Evolutionary conservation across 2,888 invertebrate genomes (phyloP).

Genomic region (Tetragnatha montana): DNA sequence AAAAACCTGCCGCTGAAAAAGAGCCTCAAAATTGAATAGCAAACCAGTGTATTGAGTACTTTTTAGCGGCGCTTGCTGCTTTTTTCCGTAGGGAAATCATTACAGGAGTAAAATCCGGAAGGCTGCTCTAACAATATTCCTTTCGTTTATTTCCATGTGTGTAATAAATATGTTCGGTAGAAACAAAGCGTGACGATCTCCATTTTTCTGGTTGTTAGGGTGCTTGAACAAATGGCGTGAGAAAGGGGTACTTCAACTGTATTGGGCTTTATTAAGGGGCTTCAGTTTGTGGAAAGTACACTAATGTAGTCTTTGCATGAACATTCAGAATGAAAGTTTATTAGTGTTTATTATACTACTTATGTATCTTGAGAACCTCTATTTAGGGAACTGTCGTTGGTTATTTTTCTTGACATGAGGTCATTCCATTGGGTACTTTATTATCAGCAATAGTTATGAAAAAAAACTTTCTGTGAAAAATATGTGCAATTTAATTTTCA

Average conservation of each 20-base stretch:
- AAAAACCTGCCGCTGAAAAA: constrained; percentile 6
- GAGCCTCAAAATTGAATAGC: constrained; percentile 39
- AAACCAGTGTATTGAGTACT: constrained; percentile 19
- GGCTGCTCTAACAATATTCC: constrained; percentile 27
- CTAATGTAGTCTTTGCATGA: too few relatives aligned
- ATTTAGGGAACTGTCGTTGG: too few relatives aligned
- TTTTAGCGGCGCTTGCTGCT: constrained; percentile 27
- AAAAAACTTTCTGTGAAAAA: too few relatives aligned
- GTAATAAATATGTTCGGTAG: background rate
- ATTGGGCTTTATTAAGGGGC: background rate
- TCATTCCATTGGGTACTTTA: too few relatives aligned
- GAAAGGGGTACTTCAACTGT: constrained; percentile 4
- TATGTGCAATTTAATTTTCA: too few relatives aligned
- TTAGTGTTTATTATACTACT: too few relatives aligned
- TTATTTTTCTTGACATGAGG: too few relatives aligned
- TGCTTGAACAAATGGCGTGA: background rate
- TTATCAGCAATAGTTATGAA: too few relatives aligned
- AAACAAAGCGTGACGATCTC: background rate
- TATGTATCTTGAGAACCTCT: too few relatives aligned
- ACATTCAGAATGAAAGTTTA: too few relatives aligned
- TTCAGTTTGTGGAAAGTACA: too few relatives aligned
- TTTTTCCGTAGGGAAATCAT: constrained; percentile 43
- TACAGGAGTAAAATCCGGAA: constrained; percentile 33
- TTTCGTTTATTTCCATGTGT: constrained; percentile 22
- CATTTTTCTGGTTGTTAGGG: background rate